Conservation (phyloP, 53 echinoderm and acorn worm genomes). For the Zoroaster sp. region DNA sequence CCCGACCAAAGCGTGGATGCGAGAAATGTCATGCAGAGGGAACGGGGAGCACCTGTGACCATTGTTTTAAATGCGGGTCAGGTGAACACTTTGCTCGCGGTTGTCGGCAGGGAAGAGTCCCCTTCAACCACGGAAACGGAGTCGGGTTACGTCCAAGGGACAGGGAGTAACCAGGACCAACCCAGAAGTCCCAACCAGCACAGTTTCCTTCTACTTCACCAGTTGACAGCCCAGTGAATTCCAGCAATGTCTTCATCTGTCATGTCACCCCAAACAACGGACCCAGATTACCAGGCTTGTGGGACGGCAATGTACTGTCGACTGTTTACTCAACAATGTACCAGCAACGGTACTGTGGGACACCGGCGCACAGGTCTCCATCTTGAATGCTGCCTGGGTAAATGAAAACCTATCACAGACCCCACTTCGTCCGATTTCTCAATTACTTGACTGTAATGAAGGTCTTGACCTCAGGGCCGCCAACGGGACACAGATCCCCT, state of each 20-base stretch:
- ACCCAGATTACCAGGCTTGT: background rate
- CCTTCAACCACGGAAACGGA: conserved; percentile 1
- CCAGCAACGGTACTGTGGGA: conserved; percentile 25
- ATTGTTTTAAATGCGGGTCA: conserved; percentile 9
- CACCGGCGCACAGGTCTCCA: conserved; percentile 51
- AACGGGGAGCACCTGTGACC: background rate
- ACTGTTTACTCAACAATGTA: background rate
- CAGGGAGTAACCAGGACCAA: conserved; percentile 21
- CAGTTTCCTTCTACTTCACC: too few relatives aligned
- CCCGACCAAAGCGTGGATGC: background rate
- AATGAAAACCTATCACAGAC: background rate
- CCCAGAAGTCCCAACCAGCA: background rate
- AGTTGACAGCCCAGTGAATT: background rate
- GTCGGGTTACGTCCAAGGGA: conserved; percentile 27
- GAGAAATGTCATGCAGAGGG: background rate
- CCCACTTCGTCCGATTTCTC: background rate
- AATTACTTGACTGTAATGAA: background rate
- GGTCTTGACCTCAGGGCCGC: background rate
- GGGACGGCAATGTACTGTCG: too few relatives aligned
- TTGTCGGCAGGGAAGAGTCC: background rate
- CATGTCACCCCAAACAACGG: background rate
- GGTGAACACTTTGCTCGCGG: background rate
- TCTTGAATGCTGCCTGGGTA: conserved; percentile 8
- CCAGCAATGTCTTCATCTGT: background rate
- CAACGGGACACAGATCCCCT: conserved; percentile 4